phyloP scores from a whole-genome alignment of 2,888 invertebrate species.

The Andrena minutula region DNA sequence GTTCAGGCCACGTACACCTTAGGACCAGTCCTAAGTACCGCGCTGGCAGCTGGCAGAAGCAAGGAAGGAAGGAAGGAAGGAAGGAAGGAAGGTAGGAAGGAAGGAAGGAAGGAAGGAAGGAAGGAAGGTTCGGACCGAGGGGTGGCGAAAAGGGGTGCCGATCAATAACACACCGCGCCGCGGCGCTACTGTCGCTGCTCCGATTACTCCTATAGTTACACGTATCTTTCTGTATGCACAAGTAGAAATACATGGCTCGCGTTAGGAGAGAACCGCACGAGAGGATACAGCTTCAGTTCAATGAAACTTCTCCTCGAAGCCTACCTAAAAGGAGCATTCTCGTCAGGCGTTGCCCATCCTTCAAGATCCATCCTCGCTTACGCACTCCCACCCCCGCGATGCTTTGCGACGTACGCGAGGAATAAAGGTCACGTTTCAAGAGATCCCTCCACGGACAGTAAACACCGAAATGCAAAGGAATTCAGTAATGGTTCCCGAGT shows the following conservation, averaged over 20 bases:
- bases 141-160: constrained; percentile 76
- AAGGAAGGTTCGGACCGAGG: constrained; percentile 61
- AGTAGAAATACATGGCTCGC: constrained; percentile 22
- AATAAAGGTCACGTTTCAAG: too few species aligned
- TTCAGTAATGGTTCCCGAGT: constrained; percentile 14
- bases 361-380: too few species aligned
- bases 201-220: constrained; percentile 68
- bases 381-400: too few species aligned
- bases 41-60: constrained; percentile 67
- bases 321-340: background rate
- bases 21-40: constrained; percentile 76
- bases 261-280: constrained; percentile 6
- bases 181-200: constrained; percentile 78
- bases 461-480: constrained; percentile 15
- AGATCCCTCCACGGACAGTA: background rate
- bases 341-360: too few species aligned
- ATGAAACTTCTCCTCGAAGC: background rate
- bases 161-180: constrained; percentile 84
- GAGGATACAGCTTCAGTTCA: background rate
- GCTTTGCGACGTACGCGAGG: too few species aligned
- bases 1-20: constrained; percentile 68
- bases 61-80: constrained; percentile 54
- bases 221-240: constrained; percentile 49
- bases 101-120: constrained; percentile 46
- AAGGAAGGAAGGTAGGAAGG: constrained; percentile 35